Percentiles rank a stretch among this genome's conserved stretches.
Evolutionary conservation across 1,140 invertebrate genomes (phyloP).

Genomic region (Venustaconcha ellipsiformis): DNA sequence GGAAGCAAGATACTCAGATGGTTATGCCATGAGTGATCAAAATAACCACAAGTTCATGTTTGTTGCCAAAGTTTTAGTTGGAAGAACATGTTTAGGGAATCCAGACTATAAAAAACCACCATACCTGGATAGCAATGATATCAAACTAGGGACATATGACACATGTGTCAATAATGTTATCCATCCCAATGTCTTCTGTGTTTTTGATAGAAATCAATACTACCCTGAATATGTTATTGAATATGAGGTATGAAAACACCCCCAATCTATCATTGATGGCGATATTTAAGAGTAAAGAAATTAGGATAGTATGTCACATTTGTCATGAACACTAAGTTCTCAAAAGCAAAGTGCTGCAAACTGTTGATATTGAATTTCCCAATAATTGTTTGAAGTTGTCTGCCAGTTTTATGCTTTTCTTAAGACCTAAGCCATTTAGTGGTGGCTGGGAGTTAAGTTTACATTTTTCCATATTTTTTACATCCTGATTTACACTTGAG

Average conservation of each 20-base stretch:
- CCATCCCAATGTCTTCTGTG: constrained; percentile 45
- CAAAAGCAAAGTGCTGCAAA: too few species aligned
- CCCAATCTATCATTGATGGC: too few species aligned
- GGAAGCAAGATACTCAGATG: constrained; percentile 39
- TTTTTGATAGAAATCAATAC: constrained; percentile 50
- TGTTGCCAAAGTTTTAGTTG: constrained; percentile 38
- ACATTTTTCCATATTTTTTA: too few species aligned
- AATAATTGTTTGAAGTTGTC: too few species aligned
- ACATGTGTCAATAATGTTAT: constrained; percentile 42
- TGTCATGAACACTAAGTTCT: too few species aligned
- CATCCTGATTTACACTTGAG: too few species aligned
- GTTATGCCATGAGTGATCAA: constrained; percentile 29
- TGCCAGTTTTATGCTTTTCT: too few species aligned
- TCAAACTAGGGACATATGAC: constrained; percentile 37
- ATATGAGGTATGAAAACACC: constrained; percentile 21
- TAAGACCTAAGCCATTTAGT: too few species aligned
- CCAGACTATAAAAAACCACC: constrained; percentile 31
- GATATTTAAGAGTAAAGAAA: too few species aligned
- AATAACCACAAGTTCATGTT: constrained; percentile 35
- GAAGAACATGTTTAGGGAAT: constrained; percentile 24
- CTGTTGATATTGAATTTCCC: too few species aligned
- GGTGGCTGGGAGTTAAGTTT: too few species aligned
- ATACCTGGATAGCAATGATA: constrained; percentile 14
- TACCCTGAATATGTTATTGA: constrained; percentile 57
- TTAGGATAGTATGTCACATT: too few species aligned